These are phyloP conservation scores for Polymixis lichenea DNA, from an alignment of 2,888 invertebrate species.

Conservation along the genomic window DNA sequence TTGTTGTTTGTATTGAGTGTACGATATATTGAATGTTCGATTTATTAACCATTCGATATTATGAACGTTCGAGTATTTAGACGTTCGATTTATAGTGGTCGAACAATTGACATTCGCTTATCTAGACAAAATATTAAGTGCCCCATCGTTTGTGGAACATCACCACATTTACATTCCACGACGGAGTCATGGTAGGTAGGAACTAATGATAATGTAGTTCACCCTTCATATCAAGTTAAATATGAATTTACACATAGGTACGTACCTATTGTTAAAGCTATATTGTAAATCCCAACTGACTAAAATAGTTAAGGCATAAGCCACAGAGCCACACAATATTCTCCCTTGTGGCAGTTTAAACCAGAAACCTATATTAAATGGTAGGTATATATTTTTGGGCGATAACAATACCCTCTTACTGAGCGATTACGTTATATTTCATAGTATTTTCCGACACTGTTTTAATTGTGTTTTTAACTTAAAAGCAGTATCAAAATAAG, in stretches of 20 bases:
- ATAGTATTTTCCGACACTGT: conserved; percentile 8
- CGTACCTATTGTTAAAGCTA: neutral
- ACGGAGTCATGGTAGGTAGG: neutral
- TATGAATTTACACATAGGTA: conserved; percentile 9
- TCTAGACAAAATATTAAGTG: no score
- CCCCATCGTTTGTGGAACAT: no score
- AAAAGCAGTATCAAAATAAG: conserved; percentile 49
- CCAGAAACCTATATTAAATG: conserved; percentile 16
- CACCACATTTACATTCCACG: no score
- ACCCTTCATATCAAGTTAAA: neutral
- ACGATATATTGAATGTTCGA: no score
- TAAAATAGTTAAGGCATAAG: neutral
- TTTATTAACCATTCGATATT: no score
- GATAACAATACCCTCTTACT: conserved; percentile 15
- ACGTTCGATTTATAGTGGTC: no score
- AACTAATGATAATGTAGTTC: neutral
- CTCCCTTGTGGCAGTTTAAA: conserved; percentile 26
- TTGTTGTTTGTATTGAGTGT: no score
- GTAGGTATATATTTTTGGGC: neutral
- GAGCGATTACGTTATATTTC: conserved; percentile 3
- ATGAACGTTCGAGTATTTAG: no score
- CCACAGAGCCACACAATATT: conserved; percentile 23
- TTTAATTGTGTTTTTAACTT: conserved; percentile 41
- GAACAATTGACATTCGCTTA: no score
- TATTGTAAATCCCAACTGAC: conserved; percentile 10